phyloP scores from a whole-genome alignment of 2,888 invertebrate genomes.

The Agapetus fuscipes region DNA sequence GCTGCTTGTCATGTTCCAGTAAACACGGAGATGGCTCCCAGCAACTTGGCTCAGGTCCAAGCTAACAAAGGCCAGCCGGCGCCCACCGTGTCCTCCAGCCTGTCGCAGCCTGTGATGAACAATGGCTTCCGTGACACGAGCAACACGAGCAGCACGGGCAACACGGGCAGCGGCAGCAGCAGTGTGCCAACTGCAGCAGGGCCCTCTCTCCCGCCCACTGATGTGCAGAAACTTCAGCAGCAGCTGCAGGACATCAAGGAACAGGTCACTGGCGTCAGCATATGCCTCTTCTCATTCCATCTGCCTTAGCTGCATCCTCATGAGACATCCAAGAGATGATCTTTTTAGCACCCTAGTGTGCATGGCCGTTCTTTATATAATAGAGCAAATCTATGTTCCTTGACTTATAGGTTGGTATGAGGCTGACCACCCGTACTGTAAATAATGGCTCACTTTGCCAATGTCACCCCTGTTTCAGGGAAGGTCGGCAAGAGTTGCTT shows the following conservation, averaged over 20 bases:
- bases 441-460: too few species aligned
- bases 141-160: too few species aligned
- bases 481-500: too few species aligned
- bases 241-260: slow-evolving; percentile 96
- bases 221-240: slow-evolving; percentile 86
- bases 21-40: slow-evolving; percentile 16
- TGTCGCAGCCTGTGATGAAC: slow-evolving; percentile 19
- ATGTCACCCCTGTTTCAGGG: too few species aligned
- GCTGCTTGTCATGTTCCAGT: slow-evolving; percentile 15
- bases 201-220: slow-evolving; percentile 52
- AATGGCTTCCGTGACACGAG: slow-evolving; percentile 18
- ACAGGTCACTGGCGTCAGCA: slow-evolving; percentile 53
- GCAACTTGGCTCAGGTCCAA: slow-evolving; percentile 38
- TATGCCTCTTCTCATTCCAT: background rate
- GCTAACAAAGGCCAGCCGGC: slow-evolving; percentile 43
- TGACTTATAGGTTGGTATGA: too few species aligned
- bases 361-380: too few species aligned
- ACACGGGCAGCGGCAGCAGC: slow-evolving; percentile 33
- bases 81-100: slow-evolving; percentile 22
- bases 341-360: too few species aligned
- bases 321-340: too few species aligned
- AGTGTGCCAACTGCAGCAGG: slow-evolving; percentile 24
- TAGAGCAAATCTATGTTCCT: too few species aligned
- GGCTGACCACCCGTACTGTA: too few species aligned
- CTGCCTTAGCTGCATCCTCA: background rate